phyloP scores from a whole-genome alignment of 2,797 vertebrate genomes.

The Sorex maritimensis region DNA sequence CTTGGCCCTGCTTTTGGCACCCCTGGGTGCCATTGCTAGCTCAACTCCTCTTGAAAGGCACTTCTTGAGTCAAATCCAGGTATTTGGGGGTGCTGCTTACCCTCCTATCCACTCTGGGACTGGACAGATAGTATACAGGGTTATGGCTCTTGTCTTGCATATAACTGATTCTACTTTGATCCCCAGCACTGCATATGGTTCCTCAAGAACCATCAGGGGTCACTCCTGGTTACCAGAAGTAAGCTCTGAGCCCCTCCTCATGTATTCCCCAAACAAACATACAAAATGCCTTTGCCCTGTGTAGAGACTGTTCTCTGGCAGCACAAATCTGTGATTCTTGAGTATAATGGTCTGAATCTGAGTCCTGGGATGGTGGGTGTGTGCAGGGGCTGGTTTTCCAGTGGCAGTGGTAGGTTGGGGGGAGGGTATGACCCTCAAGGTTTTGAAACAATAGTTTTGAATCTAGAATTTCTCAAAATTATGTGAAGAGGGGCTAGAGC shows the following conservation, averaged over 20 bases:
- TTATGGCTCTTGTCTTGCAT: too few species aligned
- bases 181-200: too few species aligned
- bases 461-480: slow-evolving; percentile 47
- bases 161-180: too few species aligned
- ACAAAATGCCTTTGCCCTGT: neutral
- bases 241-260: too few species aligned
- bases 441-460: neutral
- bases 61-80: slow-evolving; percentile 45
- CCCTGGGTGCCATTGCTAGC: neutral
- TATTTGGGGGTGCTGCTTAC: neutral
- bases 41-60: slow-evolving; percentile 56
- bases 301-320: slow-evolving; percentile 17
- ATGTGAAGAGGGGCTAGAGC: neutral
- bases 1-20: slow-evolving; percentile 45
- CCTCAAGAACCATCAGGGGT: neutral
- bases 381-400: neutral
- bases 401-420: too few species aligned
- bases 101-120: too few species aligned
- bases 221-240: too few species aligned
- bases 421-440: too few species aligned
- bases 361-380: neutral
- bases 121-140: too few species aligned
- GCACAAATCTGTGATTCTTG: neutral
- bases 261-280: neutral
- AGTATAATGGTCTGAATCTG: neutral